Conservation (phyloP, 2,113 vertebrate genomes). For the Ancistrus triradiatus region DNA sequence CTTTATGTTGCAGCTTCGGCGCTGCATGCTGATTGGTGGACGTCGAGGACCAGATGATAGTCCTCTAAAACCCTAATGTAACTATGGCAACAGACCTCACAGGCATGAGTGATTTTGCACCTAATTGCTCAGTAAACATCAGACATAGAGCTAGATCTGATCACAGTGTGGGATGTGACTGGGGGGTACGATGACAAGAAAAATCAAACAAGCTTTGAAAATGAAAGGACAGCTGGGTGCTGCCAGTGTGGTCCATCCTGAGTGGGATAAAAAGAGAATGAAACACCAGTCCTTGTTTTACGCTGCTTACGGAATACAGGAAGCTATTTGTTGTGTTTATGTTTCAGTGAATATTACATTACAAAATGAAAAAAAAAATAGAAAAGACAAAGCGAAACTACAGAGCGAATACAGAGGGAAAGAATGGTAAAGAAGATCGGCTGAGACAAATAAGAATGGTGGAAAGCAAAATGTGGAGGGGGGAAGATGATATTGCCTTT, state of each 20-base stretch:
- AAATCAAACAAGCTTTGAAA: conserved; percentile 44
- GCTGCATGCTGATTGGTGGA: conserved; percentile 89
- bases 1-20: conserved; percentile 87
- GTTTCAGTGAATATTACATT: conserved; percentile 15
- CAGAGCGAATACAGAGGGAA: conserved; percentile 27
- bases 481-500: conserved; percentile 70
- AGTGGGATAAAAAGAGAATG: conserved; percentile 19
- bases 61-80: conserved; percentile 85
- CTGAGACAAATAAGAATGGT: conserved; percentile 48
- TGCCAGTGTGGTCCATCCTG: conserved; percentile 40
- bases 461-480: conserved; percentile 41
- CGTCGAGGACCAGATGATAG: conserved; percentile 87
- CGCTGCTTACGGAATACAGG: conserved; percentile 17
- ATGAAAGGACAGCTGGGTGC: conserved; percentile 34
- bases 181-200: conserved; percentile 21
- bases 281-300: conserved; percentile 16
- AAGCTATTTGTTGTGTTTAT: conserved; percentile 13
- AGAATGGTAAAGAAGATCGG: conserved; percentile 37
- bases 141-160: conserved; percentile 39
- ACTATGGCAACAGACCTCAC: conserved; percentile 94
- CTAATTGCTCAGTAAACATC: conserved; percentile 76
- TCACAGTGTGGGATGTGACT: conserved; percentile 31
- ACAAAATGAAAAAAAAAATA: conserved; percentile 37
- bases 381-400: conserved; percentile 33
- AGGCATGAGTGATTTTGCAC: conserved; percentile 78